Evolutionary conservation across 1,140 invertebrate genomes (phyloP), one percentile per base, ranked within the genome.

Genomic region (Tetramorium simillimum): DNA sequence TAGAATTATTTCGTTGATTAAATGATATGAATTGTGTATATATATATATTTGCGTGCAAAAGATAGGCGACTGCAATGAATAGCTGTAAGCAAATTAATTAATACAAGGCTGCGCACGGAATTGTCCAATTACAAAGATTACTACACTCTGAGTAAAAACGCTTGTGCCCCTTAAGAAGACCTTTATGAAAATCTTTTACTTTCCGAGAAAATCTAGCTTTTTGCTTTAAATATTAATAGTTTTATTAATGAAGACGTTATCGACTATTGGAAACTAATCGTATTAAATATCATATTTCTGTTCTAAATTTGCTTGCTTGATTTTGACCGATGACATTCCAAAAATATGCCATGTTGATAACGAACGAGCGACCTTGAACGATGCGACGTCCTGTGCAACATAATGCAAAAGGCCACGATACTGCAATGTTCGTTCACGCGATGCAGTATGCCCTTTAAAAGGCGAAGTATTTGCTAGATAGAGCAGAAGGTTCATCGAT

Each of bases 391-490:
- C n/a, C 5, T 53, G 33, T 10, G 24, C 43, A 73, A n/a, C 53
- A 24, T 75, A 28, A 84, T 37, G 53, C 40, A 84, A 75, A 33
- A 73, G 69, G 69, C 69, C 69, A 46, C 24, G 37, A 56, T 37
- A 37, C 62, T 16, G n/a, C 49, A 24, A 43, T 70, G 65, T 43
- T 81, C 65, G 78, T 70, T 70, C 78, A 69, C 78, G 78, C 78
- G 78, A 81, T 46, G 78, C 65, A 21, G 49, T 0, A 56, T 81
- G 78, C 65, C 78, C 78, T 81, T 70, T 81, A 70, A 70, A 81
- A 81, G 46, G 77, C 49, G 18, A 56, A 67, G 28, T 56, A 81
- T 70, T 56, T 24, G 14, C 37, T 21, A 43, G 63, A 43, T 81
- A 53, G 46, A 56, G 43, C 43, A 46, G 46, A 43, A 56, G 33